Conservation (phyloP, 2,888 invertebrate genomes). For the Ennomos fuscantarius region DNA sequence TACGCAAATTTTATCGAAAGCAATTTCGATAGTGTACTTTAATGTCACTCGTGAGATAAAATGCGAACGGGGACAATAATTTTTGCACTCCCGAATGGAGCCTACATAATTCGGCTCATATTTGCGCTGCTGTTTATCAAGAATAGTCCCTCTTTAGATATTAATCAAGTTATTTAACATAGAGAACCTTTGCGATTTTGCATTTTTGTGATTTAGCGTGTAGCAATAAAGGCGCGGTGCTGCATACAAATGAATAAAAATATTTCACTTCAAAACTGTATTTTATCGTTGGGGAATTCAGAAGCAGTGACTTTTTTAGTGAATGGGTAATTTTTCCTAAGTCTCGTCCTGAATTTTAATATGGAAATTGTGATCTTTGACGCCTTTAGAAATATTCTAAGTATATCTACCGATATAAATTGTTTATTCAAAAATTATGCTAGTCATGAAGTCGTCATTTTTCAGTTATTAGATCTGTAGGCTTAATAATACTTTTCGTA, state of each 20-base stretch:
- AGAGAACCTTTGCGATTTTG: constrained; percentile 53
- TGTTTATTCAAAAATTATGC: no score
- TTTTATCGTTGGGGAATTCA: constrained; percentile 36
- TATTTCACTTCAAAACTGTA: constrained; percentile 39
- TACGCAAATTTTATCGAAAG: constrained; percentile 74
- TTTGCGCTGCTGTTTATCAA: constrained; percentile 66
- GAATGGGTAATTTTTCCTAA: constrained; percentile 33
- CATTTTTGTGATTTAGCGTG: constrained; percentile 56
- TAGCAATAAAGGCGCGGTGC: constrained; percentile 37
- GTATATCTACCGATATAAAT: no score
- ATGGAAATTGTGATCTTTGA: constrained; percentile 11
- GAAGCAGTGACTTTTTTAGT: constrained; percentile 26
- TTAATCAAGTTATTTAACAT: constrained; percentile 62
- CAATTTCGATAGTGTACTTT: constrained; percentile 78
- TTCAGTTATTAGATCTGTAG: no score
- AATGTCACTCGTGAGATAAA: constrained; percentile 69
- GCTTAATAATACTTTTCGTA: no score
- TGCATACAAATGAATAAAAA: constrained; percentile 47
- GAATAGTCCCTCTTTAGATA: constrained; percentile 45
- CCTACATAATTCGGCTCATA: constrained; percentile 74
- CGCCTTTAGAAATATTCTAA: constrained; percentile 3
- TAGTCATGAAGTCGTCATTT: no score
- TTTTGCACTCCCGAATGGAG: constrained; percentile 69
- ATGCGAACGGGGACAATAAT: constrained; percentile 69
- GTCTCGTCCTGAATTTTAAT: constrained; percentile 31